These are phyloP conservation scores for Lysiphlebus fabarum DNA, from an alignment of 1,140 invertebrate species.

Conservation along the genomic window DNA sequence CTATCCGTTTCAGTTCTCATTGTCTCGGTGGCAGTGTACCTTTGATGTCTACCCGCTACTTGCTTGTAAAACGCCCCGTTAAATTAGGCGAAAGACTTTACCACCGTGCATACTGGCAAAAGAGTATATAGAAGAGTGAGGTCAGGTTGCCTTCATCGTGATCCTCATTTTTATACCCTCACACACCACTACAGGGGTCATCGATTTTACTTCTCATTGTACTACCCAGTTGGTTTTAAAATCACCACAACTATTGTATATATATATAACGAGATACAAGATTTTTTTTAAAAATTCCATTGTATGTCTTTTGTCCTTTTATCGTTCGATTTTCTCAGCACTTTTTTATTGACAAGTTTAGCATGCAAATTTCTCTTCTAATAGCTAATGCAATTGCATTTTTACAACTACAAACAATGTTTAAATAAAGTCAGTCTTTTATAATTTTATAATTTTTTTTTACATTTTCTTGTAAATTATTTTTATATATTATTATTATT, in stretches of 20 bases:
- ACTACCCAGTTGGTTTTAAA: too few relatives aligned
- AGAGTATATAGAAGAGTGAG: constrained; percentile 16
- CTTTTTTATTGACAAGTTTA: too few relatives aligned
- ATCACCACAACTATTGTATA: too few relatives aligned
- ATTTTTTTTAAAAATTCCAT: not conserved
- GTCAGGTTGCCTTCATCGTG: constrained; percentile 18
- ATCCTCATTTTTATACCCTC: constrained; percentile 4
- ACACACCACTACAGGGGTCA: constrained; percentile 2
- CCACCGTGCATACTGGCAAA: constrained; percentile 24
- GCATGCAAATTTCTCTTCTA: too few relatives aligned
- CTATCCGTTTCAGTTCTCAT: constrained; percentile 12
- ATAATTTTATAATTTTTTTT: not conserved
- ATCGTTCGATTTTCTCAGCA: too few relatives aligned
- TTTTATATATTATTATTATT: too few relatives aligned
- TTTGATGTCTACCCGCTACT: constrained; percentile 12
- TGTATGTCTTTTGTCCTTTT: too few relatives aligned
- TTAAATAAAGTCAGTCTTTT: not conserved
- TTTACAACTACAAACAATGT: too few relatives aligned
- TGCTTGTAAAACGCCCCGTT: constrained; percentile 32
- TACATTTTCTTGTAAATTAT: not conserved
- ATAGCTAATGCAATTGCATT: too few relatives aligned
- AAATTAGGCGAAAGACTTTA: constrained; percentile 48
- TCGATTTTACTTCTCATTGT: not conserved
- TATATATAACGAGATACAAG: not conserved
- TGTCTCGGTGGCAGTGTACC: constrained; percentile 2